Base-by-base conservation (phyloP, 2,113 vertebrate genomes). In the Ageneiosus marmoratus region DNA sequence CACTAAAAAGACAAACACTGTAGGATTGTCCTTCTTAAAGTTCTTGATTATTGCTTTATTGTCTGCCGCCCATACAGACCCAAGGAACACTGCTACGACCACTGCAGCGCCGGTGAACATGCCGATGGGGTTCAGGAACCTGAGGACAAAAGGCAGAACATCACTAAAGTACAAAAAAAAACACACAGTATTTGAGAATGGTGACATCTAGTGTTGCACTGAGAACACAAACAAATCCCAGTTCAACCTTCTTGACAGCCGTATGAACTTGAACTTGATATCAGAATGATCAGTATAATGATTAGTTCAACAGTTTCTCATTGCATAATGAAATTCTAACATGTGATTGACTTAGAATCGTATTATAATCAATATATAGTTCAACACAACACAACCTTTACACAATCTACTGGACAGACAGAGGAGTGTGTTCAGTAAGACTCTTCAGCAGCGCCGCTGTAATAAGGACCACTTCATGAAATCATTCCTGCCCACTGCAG, bases 21-120 rank as follows among this genome's bases (percentile, higher is more conserved):
- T 92, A 70, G 97, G 97, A 84, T 97, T 97, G 83, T 94, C 92
- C 89, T 94, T 96, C 94, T 98, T 99, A 87, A 98, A 90, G 84
- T 88, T 93, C 86, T 94, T 95, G 75, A 99, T 94, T 18, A 91
- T 63, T 16, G 95, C 93, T 87, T 94, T 93, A 89, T 99, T 97
- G 70, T 97, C 96, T 0, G 94, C 96, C 0, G 94, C 95, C 95
- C 95, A 99, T 84, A 98, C 93, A 0, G 96, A 97, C 0, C 92
- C 94, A 22, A 95, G 81, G 92, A 97, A 97, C 80, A 98, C 91
- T 84, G 92, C 88, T 20, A 94, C 93, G 83, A 99, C 95, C 87
- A 98, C 95, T 0, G 91, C 87, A 32, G 94, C 93, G 0, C 98
- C 97, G 4, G 96, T 94, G 34, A 98, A 90, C 96, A 97, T 98